These are phyloP conservation scores for Pandemis heparana DNA, from an alignment of 2,888 invertebrate species.

Conservation along the genomic window DNA sequence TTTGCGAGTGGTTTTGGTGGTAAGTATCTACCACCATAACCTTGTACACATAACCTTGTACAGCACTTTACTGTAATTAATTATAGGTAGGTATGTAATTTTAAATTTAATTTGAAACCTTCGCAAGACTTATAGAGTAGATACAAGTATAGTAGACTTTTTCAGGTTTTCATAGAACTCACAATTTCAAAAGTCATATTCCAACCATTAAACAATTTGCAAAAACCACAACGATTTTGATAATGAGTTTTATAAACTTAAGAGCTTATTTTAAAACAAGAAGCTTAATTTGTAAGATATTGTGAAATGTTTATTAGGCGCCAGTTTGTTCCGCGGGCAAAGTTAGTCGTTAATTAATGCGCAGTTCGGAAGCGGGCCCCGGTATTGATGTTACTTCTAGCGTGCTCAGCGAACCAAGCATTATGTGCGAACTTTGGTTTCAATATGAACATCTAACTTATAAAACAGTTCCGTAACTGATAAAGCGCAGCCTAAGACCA, in stretches of 20 bases:
- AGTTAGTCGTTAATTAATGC: slow-evolving; percentile 59
- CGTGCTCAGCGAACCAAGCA: slow-evolving; percentile 4
- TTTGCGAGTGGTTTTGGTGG: background rate
- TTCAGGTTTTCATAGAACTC: too few species aligned
- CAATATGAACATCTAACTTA: background rate
- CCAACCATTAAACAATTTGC: background rate
- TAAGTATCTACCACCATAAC: too few species aligned
- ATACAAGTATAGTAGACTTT: too few species aligned
- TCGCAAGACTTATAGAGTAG: too few species aligned
- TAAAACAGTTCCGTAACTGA: too few species aligned
- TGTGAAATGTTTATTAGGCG: slow-evolving; percentile 66
- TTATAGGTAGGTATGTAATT: too few species aligned
- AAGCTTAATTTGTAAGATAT: slow-evolving; percentile 63
- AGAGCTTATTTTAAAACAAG: slow-evolving; percentile 19
- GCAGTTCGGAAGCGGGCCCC: slow-evolving; percentile 46
- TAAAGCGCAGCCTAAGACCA: too few species aligned
- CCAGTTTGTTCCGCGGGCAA: slow-evolving; percentile 60
- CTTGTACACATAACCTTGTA: too few species aligned
- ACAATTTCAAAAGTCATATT: background rate
- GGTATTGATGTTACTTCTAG: slow-evolving; percentile 1
- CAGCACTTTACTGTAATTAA: too few species aligned
- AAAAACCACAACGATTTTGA: background rate
- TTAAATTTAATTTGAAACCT: too few species aligned
- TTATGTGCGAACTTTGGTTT: slow-evolving; percentile 16
- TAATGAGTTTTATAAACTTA: background rate